These are phyloP conservation scores for Rhinichthys klamathensis DNA, from an alignment of 2,113 vertebrate genomes.

Conservation along the genomic window DNA sequence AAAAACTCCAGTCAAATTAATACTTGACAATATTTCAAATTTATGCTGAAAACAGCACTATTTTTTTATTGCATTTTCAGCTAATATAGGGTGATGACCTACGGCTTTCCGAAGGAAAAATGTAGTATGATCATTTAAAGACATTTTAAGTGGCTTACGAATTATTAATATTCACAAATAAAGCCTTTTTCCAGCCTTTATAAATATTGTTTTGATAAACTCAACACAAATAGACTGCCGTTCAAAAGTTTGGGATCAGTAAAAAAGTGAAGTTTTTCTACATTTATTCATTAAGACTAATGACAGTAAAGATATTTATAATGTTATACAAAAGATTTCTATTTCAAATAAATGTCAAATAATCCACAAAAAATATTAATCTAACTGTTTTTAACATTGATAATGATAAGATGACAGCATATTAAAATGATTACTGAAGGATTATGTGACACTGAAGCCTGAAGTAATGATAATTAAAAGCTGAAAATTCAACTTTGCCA, in stretches of 20 bases:
- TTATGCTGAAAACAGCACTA: background rate
- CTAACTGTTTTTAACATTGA: background rate
- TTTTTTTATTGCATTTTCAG: background rate
- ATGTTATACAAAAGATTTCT: background rate
- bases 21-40: conserved; percentile 12
- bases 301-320: background rate
- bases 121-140: background rate
- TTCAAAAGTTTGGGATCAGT: background rate
- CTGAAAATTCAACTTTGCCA: too few relatives aligned
- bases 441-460: too few relatives aligned
- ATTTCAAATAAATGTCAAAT: background rate
- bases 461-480: too few relatives aligned
- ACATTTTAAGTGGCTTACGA: background rate
- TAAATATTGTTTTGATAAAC: background rate
- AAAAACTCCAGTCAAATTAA: background rate
- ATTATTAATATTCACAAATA: background rate
- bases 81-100: background rate
- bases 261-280: too few relatives aligned
- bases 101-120: background rate
- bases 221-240: background rate
- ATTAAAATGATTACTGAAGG: too few relatives aligned
- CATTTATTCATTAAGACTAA: background rate
- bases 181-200: background rate
- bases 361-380: background rate
- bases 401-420: background rate